Evolutionary conservation across 2,113 vertebrate species (phyloP).

Genomic region (Lepus timidus): DNA sequence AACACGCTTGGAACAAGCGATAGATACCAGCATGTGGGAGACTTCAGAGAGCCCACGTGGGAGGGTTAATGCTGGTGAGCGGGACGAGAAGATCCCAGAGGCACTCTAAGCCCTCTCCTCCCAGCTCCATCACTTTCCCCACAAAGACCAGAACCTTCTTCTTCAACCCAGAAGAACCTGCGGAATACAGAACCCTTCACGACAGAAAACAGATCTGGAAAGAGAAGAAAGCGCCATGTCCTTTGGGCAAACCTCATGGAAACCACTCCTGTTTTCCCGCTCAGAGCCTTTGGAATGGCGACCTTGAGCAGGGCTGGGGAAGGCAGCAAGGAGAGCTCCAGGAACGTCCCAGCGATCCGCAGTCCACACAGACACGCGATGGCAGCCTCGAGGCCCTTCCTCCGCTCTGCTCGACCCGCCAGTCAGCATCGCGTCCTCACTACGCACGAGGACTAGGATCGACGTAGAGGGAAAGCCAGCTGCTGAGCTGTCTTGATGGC

Average conservation of each 20-base stretch:
- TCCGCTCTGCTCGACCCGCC: slow-evolving; percentile 62
- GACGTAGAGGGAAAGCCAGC: slow-evolving; percentile 83
- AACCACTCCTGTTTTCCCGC: slow-evolving; percentile 62
- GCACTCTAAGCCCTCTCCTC: not conserved
- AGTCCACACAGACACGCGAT: slow-evolving; percentile 61
- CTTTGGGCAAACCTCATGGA: slow-evolving; percentile 75
- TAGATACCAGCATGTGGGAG: not conserved
- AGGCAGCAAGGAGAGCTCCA: slow-evolving; percentile 70
- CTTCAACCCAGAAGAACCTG: not conserved
- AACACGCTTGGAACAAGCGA: not conserved
- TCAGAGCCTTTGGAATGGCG: slow-evolving; percentile 70
- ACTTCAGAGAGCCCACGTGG: not conserved
- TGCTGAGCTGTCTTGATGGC: slow-evolving; percentile 78
- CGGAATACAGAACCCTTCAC: not conserved
- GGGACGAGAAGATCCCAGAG: fast-evolving
- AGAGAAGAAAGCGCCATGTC: not conserved
- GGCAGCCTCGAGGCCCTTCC: slow-evolving; percentile 67
- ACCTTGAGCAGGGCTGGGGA: slow-evolving; percentile 71
- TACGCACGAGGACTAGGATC: slow-evolving; percentile 74
- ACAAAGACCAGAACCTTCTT: not conserved
- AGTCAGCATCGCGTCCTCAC: slow-evolving; percentile 74
- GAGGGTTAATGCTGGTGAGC: not conserved
- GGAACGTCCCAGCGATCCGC: slow-evolving; percentile 71
- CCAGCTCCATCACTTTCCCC: not conserved
- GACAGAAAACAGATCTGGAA: not conserved